Base-by-base conservation (phyloP, 2,797 vertebrate species). In the Strix occidentalis region DNA sequence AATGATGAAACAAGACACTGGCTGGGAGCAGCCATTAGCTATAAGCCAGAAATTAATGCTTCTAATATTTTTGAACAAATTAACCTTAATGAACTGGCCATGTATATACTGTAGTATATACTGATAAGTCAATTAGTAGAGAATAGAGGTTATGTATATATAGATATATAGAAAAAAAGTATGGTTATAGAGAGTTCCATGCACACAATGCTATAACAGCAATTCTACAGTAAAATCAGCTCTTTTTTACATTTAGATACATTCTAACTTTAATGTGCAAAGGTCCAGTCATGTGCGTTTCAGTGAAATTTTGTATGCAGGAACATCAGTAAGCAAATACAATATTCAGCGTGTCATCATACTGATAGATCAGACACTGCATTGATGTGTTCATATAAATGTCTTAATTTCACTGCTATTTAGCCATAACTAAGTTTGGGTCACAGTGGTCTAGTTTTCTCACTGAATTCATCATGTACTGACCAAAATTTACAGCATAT, bases 1-100 rank as follows among this genome's bases (percentile, higher is more conserved):
- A 99, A 99, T 99, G 99, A 99, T 99, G 99, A 99, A 99, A 99
- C 98, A 98, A 99, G 99, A 99, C 98, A 98, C 98, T 98, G 98
- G 98, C 99, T 99, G 98, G 97, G 98, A 99, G 97, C 98, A 98
- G 98, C 98, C 98, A 98, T 98, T 98, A 99, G 99, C 99, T 98
- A 98, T 98, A 98, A 98, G 98, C 98, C 98, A 98, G 98, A 99
- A 99, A 99, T 99, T 99, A 99, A 99, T 99, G 99, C 98, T 98
- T 99, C 99, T 99, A 99, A 99, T 99, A 99, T 99, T 99, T 99
- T 99, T 98, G 97, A 98, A 98, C 98, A 98, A 98, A 98, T 98
- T 98, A 98, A 98, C 98, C 98, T 97, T 98, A 98, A 98, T 98
- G 98, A 98, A 98, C 98, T 98, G 98, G 98, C 91, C 98, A 97